A percentile compares a stretch with the other conserved stretches of the same genome.
Evolutionary conservation across 2,797 vertebrate genomes (phyloP).

Genomic region (Masticophis lateralis): DNA sequence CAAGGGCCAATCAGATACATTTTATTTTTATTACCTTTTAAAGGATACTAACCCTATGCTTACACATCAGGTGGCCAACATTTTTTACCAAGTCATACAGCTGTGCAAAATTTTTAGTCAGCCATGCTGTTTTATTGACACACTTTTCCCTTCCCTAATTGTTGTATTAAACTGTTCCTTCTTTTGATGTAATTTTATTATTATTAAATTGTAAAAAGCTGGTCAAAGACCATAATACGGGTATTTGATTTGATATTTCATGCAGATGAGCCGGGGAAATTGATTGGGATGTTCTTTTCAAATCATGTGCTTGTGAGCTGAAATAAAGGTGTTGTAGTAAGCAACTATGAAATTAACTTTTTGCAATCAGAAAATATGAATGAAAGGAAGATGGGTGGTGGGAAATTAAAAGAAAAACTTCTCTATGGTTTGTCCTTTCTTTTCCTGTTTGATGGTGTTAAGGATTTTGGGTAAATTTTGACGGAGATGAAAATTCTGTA

Average conservation of each 20-base stretch:
- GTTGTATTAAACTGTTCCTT: not conserved
- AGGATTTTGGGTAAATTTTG: not conserved
- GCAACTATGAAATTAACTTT: not conserved
- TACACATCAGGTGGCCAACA: not conserved
- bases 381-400: too few species aligned
- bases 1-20: not conserved
- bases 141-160: not conserved
- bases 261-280: not conserved
- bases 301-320: not conserved
- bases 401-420: not conserved
- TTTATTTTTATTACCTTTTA: not conserved
- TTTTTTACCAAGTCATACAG: not conserved
- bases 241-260: not conserved
- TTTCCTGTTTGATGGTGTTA: not conserved
- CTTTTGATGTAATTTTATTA: not conserved
- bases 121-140: not conserved
- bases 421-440: not conserved
- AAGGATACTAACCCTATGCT: not conserved
- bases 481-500: not conserved
- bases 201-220: not conserved
- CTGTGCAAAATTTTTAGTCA: not conserved
- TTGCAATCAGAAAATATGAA: not conserved
- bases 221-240: not conserved
- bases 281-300: not conserved
- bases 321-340: not conserved